phyloP scores from a whole-genome alignment of 2,888 invertebrate genomes.

The Caenorhabditis japonica region DNA sequence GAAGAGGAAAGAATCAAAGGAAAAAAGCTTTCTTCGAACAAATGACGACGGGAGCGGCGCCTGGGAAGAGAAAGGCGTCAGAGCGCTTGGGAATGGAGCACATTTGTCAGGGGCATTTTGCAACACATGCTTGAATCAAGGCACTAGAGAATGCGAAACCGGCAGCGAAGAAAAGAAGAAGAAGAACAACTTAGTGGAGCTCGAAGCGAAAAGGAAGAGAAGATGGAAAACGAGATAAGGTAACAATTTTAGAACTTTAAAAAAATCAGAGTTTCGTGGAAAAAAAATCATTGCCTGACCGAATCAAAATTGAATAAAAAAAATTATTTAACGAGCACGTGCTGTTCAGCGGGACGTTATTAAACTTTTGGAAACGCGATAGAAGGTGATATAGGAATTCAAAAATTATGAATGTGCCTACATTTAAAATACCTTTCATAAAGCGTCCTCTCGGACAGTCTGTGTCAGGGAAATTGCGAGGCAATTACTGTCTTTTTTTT shows the following conservation, averaged over 20 bases:
- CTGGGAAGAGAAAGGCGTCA: slow-evolving; percentile 17
- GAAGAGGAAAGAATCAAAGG: not conserved
- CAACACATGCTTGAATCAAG: slow-evolving; percentile 16
- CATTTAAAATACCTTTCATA: no score
- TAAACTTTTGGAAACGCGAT: no score
- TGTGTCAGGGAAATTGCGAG: no score
- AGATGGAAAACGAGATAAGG: not conserved
- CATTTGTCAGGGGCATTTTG: slow-evolving; percentile 48
- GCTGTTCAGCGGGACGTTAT: no score
- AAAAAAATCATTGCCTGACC: not conserved
- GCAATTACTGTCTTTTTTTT: no score
- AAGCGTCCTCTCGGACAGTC: no score
- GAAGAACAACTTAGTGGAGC: slow-evolving; percentile 1
- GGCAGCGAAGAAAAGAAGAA: not conserved
- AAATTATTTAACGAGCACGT: no score
- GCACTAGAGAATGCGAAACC: not conserved
- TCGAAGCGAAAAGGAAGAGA: slow-evolving; percentile 2
- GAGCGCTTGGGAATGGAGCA: slow-evolving; percentile 9
- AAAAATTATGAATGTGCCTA: no score
- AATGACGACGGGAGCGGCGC: slow-evolving; percentile 14
- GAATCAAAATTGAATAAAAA: not conserved
- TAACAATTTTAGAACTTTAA: slow-evolving; percentile 8
- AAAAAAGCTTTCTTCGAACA: not conserved
- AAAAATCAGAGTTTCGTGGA: not conserved
- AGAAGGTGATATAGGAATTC: no score